These are phyloP conservation scores for Drosophila seguyi DNA, from an alignment of 1,140 invertebrate species.

Conservation along the genomic window DNA sequence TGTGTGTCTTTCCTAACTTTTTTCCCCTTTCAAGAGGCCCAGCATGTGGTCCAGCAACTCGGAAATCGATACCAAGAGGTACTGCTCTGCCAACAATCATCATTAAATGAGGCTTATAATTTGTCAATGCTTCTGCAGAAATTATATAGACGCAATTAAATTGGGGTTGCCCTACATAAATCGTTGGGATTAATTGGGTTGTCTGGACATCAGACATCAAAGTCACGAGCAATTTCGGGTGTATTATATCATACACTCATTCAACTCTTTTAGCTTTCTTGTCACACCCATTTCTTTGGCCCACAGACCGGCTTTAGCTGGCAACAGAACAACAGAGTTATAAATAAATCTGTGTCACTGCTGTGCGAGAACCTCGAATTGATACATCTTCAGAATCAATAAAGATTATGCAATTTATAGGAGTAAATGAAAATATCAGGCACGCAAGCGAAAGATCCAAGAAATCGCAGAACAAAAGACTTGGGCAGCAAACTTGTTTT, in stretches of 20 bases:
- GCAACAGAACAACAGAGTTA: constrained; percentile 43
- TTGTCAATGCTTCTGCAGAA: constrained; percentile 44
- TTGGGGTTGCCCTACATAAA: constrained; percentile 29
- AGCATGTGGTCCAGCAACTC: constrained; percentile 27
- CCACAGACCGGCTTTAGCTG: constrained; percentile 41
- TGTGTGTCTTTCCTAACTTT: constrained; percentile 25
- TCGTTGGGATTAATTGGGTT: constrained; percentile 27
- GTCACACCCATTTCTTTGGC: constrained; percentile 53
- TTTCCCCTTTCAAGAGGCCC: constrained; percentile 23
- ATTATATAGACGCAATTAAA: constrained; percentile 13
- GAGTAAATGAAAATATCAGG: constrained; percentile 73
- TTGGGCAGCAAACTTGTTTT: constrained; percentile 56
- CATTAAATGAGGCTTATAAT: constrained; percentile 32
- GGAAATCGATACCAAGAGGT: constrained; percentile 10
- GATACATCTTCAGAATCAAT: constrained; percentile 55
- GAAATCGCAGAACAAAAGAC: constrained; percentile 28
- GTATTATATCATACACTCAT: constrained; percentile 27
- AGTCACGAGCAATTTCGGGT: constrained; percentile 21
- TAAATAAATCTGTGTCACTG: constrained; percentile 76
- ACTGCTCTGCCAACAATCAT: constrained; percentile 1
- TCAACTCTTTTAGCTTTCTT: constrained; percentile 8
- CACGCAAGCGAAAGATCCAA: constrained; percentile 49
- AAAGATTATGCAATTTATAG: constrained; percentile 75
- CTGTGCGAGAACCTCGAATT: constrained; percentile 20
- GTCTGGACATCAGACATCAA: constrained; percentile 4